Percentiles rank a stretch among this genome's conserved stretches.
phyloP scores from a whole-genome alignment of 1,140 invertebrate species.

The Marisa cornuarietis region DNA sequence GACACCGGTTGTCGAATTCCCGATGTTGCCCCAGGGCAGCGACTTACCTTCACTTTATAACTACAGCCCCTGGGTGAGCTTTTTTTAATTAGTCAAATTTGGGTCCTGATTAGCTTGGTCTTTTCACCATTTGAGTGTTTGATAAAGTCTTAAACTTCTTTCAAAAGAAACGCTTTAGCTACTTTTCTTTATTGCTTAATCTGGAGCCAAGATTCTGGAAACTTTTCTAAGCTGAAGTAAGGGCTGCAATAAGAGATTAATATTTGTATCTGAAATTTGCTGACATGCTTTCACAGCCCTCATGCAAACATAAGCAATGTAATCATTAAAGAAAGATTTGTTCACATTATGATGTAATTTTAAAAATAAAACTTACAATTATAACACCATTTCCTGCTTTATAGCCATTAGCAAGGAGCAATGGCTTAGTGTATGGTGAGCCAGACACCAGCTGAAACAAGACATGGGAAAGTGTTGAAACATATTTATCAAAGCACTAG shows the following conservation, averaged over 20 bases:
- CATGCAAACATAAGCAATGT: neutral
- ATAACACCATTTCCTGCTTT: constrained; percentile 55
- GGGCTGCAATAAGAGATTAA: no score
- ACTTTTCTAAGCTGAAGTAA: no score
- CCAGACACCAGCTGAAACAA: constrained; percentile 55
- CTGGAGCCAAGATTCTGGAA: no score
- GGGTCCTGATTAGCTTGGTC: no score
- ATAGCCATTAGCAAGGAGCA: constrained; percentile 49
- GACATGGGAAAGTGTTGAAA: neutral
- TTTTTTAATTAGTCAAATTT: no score
- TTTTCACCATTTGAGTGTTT: neutral
- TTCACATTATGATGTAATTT: neutral
- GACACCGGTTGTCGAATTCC: no score
- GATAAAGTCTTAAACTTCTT: neutral
- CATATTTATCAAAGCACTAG: neutral
- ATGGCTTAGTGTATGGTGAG: constrained; percentile 47
- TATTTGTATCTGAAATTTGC: no score
- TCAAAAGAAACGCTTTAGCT: no score
- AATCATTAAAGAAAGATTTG: neutral
- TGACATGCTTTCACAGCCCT: neutral
- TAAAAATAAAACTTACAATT: constrained; percentile 44
- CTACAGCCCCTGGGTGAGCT: no score
- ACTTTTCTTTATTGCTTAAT: no score
- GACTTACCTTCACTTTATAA: neutral
- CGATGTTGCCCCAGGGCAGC: no score